These are phyloP conservation scores for Hydrophis major DNA, from an alignment of 2,797 vertebrate species.

Conservation along the genomic window DNA sequence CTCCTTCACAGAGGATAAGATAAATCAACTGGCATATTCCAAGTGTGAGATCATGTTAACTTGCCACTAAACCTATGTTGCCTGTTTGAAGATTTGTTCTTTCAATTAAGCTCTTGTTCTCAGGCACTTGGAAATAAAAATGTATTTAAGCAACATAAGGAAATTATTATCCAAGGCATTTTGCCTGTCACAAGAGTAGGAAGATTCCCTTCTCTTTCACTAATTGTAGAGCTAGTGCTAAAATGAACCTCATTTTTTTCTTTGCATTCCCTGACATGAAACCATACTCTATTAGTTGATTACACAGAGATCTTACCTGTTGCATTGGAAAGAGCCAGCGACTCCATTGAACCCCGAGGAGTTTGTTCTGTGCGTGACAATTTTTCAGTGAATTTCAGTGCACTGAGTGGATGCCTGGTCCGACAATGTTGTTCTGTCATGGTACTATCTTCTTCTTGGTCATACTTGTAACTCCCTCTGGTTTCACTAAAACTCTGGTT, in stretches of 20 bases:
- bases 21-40: background rate
- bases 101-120: background rate
- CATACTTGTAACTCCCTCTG: conserved; percentile 81
- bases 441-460: conserved; percentile 84
- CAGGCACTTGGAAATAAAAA: background rate
- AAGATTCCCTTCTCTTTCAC: background rate
- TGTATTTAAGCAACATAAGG: background rate
- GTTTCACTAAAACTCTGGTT: conserved; percentile 86
- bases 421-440: conserved; percentile 78
- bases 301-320: conserved; percentile 76
- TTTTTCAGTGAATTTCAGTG: conserved; percentile 89
- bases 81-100: background rate
- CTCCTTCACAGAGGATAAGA: background rate
- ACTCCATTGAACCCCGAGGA: conserved; percentile 93
- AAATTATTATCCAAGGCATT: background rate
- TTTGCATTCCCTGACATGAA: background rate
- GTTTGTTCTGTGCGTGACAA: conserved; percentile 91
- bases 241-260: background rate
- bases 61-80: background rate
- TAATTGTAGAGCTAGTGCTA: background rate
- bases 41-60: background rate
- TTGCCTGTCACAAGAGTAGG: background rate
- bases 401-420: conserved; percentile 90
- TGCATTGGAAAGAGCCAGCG: conserved; percentile 87
- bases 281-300: background rate